A percentile compares a stretch with the other conserved stretches of the same genome.
These are phyloP conservation scores for Selene dorsalis DNA, from an alignment of 2,797 vertebrate genomes.

Conservation along the genomic window DNA sequence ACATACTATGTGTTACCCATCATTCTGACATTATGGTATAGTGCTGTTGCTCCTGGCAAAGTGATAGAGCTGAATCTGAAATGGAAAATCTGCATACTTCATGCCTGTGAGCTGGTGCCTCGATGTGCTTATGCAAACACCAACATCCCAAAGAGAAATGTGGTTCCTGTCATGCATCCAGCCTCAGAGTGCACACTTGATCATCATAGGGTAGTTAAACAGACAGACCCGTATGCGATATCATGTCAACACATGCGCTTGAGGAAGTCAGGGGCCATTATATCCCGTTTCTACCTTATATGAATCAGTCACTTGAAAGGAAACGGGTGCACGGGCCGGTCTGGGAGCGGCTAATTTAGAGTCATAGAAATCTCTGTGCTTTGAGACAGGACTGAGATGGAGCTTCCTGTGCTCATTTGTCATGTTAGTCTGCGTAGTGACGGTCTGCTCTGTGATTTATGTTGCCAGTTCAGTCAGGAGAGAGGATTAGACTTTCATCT, in stretches of 20 bases:
- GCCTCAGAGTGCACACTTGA: conserved; percentile 37
- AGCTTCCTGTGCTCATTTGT: conserved; percentile 66
- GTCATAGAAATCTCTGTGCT: conserved; percentile 32
- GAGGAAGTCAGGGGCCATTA: conserved; percentile 48
- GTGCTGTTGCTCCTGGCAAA: conserved; percentile 58
- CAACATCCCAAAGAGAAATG: conserved; percentile 18
- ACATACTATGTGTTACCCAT: conserved; percentile 35
- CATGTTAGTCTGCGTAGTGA: conserved; percentile 36
- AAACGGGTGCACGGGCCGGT: conserved; percentile 20
- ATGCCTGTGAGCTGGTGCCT: not conserved
- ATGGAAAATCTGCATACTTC: conserved; percentile 45
- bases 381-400: conserved; percentile 38
- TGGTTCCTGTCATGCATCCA: conserved; percentile 8
- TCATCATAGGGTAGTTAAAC: conserved; percentile 42
- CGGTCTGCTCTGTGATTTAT: conserved; percentile 39
- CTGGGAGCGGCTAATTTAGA: conserved; percentile 35
- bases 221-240: conserved; percentile 37
- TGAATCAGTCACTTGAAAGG: conserved; percentile 75
- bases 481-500: conserved; percentile 40
- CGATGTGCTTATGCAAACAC: conserved; percentile 36
- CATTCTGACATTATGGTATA: conserved; percentile 43
- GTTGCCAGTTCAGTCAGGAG: conserved; percentile 19
- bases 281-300: conserved; percentile 45
- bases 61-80: conserved; percentile 18
- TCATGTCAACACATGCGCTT: conserved; percentile 37